Base-by-base conservation (phyloP, 2,888 invertebrate species). In the Cephus spinipes region DNA sequence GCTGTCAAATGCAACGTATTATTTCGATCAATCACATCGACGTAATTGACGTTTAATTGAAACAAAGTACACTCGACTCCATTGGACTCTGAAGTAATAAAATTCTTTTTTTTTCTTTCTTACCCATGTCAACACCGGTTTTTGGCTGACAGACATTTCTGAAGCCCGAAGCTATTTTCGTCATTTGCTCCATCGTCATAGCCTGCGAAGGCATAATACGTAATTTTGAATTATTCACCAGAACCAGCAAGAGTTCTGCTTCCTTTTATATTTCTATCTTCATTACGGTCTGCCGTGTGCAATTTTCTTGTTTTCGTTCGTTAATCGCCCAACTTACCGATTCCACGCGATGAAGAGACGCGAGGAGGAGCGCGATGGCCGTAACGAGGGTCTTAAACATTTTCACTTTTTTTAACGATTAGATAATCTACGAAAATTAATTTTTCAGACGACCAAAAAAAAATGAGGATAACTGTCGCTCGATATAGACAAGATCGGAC, bases 131-230 rank as follows among this genome's bases (percentile, higher is more conserved):
- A 11, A 92, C 92, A 84, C 94, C 94, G 77, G 93, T 93, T 91
- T 95, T 96, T 2, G 94, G 94, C 79, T 93, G 92, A 83, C 95
- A 96, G 0, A 94, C 92, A 86, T 94, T 95, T 74, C 95, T 92
- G 91, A 95, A 93, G 86, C 94, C 92, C 88, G 93, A 94, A 1
- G 93, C 93, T 0, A 95, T 93, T 31, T 94, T 93, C 85, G 89
- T 93, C 87, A 96, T 92, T 90, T 96, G 95, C 78, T 94, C 94
- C 91, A 92, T 78, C 2, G 83, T 78, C 81, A 87, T 79, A 31
- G 79, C 88, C 89, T 89, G 35, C 9, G n/a, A 69, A 68, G 32
- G 23, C 9, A 3, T 23, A 55, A 9, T 9, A 55, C 55, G 23
- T 55, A 23, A 55, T 55, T 23, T 55, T 9, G 6, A 6, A 55